Evolutionary conservation across 2,888 invertebrate species (phyloP).

Genomic region (Hololepta plana): DNA sequence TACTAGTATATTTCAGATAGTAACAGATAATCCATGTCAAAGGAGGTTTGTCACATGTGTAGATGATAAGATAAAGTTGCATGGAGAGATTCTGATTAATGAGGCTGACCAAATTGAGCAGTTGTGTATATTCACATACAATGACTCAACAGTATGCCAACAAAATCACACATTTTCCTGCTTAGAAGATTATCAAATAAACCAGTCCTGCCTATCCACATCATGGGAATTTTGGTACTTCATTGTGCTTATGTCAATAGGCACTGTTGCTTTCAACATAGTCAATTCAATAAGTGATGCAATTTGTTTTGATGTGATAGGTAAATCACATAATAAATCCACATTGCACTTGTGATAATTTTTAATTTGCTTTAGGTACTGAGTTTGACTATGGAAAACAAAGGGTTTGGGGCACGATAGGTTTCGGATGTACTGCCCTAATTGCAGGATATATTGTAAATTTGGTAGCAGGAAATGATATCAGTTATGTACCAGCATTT

Average conservation of each 20-base stretch:
- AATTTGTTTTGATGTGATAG: slow-evolving; percentile 74
- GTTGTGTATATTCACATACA: too few relatives aligned
- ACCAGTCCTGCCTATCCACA: slow-evolving; percentile 31
- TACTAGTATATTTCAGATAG: too few relatives aligned
- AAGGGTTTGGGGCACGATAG: slow-evolving; percentile 67
- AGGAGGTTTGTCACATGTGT: too few relatives aligned
- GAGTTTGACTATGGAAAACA: slow-evolving; percentile 59
- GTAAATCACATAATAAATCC: slow-evolving; percentile 27
- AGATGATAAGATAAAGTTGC: too few relatives aligned
- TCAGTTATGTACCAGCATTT: slow-evolving; percentile 55
- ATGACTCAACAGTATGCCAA: too few relatives aligned
- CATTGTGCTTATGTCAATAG: slow-evolving; percentile 49
- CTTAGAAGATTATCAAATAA: slow-evolving; percentile 17
- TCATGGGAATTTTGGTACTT: slow-evolving; percentile 55
- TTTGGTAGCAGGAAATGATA: slow-evolving; percentile 34
- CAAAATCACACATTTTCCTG: slow-evolving; percentile 15
- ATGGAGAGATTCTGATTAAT: too few relatives aligned
- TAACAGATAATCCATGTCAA: too few relatives aligned
- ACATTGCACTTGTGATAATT: too few relatives aligned
- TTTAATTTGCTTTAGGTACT: slow-evolving; percentile 36
- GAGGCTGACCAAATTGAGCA: too few relatives aligned
- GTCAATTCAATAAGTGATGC: slow-evolving; percentile 78
- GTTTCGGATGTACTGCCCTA: slow-evolving; percentile 57
- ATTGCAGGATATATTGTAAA: slow-evolving; percentile 52
- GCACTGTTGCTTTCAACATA: slow-evolving; percentile 68